Evolutionary conservation across 2,113 vertebrate species (phyloP).

Genomic region (Capreolus pygargus): DNA sequence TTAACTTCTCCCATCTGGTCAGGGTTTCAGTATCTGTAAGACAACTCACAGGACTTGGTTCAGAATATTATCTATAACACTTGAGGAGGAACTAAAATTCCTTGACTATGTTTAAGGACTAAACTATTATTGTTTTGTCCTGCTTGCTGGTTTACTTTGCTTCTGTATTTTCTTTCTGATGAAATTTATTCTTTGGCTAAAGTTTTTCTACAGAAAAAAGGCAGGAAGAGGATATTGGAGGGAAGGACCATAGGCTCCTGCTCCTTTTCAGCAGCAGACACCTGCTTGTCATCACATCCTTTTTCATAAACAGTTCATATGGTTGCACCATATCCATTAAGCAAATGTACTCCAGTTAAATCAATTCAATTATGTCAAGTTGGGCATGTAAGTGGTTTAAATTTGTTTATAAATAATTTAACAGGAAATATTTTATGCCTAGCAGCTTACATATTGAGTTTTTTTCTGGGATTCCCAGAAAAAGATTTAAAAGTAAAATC

Average conservation of each 20-base stretch:
- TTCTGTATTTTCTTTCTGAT: neutral
- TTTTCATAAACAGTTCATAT: neutral
- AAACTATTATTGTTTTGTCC: neutral
- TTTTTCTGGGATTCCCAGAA: neutral
- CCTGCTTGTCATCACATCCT: neutral
- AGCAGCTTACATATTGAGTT: neutral
- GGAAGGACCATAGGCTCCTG: neutral
- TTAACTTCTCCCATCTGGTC: neutral
- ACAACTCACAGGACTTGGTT: neutral
- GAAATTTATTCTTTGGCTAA: neutral
- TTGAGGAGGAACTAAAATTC: neutral
- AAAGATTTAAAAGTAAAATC: neutral
- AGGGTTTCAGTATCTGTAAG: neutral
- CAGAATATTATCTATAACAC: neutral
- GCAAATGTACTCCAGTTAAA: neutral
- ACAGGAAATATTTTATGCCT: conserved; percentile 9
- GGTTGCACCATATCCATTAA: neutral
- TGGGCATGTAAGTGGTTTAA: neutral
- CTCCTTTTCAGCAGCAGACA: neutral
- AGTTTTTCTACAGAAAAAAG: neutral
- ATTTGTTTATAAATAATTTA: neutral
- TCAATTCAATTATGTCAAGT: neutral
- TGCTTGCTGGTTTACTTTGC: neutral
- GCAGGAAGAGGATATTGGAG: neutral
- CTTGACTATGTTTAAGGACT: neutral